Percentiles rank a stretch among this genome's conserved stretches.
Conservation (phyloP, 2,888 invertebrate genomes). For the Trachelus iudaicus region DNA sequence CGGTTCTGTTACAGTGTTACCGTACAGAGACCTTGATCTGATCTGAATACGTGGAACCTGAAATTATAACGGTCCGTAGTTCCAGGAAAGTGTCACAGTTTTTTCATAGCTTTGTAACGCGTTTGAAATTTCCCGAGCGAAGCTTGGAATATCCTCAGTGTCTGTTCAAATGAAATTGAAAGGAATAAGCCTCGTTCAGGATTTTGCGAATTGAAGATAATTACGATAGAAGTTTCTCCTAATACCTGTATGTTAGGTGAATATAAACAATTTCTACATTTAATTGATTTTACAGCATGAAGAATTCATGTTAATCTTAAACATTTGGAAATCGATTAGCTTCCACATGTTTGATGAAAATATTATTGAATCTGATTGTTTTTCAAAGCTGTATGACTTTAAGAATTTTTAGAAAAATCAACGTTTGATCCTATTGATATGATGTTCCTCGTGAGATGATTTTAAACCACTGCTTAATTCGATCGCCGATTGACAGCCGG, state of each 20-base stretch:
- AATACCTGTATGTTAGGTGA: not conserved
- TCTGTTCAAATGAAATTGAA: not conserved
- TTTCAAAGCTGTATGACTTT: not conserved
- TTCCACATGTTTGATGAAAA: not conserved
- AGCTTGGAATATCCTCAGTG: not conserved
- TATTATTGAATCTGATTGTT: not conserved
- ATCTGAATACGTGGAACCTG: not conserved
- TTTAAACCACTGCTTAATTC: not conserved
- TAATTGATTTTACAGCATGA: not conserved
- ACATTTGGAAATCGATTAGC: not conserved
- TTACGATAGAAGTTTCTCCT: not conserved
- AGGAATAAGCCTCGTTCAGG: not conserved
- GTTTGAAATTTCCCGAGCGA: not conserved
- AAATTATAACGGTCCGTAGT: not conserved
- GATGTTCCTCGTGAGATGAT: not conserved
- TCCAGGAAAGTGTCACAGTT: not conserved
- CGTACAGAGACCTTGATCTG: not conserved
- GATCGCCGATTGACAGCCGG: not conserved
- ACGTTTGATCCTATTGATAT: not conserved
- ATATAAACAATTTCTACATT: not conserved
- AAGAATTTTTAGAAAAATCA: not conserved
- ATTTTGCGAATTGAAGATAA: not conserved
- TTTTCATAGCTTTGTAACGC: not conserved
- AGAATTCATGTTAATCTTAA: not conserved
- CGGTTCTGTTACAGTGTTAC: not conserved